These are phyloP conservation scores for Lepetodrilus schrolli DNA, from an alignment of 2,888 invertebrate species.

Conservation along the genomic window DNA sequence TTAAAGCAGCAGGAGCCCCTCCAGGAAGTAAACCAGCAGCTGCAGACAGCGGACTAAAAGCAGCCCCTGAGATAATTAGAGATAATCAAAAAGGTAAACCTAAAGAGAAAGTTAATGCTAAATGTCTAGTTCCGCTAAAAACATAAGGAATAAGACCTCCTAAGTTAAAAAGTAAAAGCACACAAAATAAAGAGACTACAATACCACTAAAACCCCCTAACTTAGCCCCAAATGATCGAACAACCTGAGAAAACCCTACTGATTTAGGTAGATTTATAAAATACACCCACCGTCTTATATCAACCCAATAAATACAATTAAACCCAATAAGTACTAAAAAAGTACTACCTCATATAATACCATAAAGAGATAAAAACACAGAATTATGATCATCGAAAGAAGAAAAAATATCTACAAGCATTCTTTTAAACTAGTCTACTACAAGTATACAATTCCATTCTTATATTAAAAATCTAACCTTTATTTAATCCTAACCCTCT, in stretches of 20 bases:
- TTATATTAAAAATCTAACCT: too few relatives aligned
- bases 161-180: constrained; percentile 82
- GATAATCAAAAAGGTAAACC: constrained; percentile 81
- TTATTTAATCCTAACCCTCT: too few relatives aligned
- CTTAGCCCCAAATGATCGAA: constrained; percentile 74
- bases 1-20: constrained; percentile 81
- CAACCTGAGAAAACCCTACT: constrained; percentile 78
- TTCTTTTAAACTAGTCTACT: constrained; percentile 80
- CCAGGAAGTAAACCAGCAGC: constrained; percentile 83
- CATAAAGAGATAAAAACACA: constrained; percentile 77
- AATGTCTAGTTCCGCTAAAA: constrained; percentile 82
- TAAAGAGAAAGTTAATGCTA: constrained; percentile 79
- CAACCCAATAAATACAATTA: neutral
- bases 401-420: constrained; percentile 83
- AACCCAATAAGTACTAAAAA: neutral
- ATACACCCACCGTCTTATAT: constrained; percentile 53
- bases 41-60: constrained; percentile 81
- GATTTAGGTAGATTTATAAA: constrained; percentile 78
- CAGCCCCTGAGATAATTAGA: constrained; percentile 82
- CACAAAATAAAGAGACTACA: constrained; percentile 79
- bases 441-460: too few relatives aligned
- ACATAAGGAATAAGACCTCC: constrained; percentile 83
- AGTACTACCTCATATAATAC: constrained; percentile 1
- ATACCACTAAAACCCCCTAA: constrained; percentile 77
- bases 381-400: constrained; percentile 81